Percentiles rank a stretch among this genome's conserved stretches.
Evolutionary conservation across 1,140 invertebrate species (phyloP).

Genomic region (Lepidotrigona ventralis): DNA sequence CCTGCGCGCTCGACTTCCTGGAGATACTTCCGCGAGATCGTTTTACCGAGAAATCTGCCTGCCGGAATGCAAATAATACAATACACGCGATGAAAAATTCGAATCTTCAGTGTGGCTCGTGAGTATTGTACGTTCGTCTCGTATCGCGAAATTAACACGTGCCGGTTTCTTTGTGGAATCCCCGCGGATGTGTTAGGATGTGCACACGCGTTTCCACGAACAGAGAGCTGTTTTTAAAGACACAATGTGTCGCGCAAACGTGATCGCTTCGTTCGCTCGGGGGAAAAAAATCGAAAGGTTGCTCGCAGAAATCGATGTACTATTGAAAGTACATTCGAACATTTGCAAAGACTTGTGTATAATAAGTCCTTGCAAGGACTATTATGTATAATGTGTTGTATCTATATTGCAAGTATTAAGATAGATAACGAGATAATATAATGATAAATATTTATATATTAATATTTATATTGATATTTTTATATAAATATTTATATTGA

Average conservation of each 20-base stretch:
- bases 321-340: too few relatives aligned
- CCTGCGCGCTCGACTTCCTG: slow-evolving; percentile 30
- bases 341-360: too few relatives aligned
- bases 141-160: slow-evolving; percentile 18
- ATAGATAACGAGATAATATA: too few relatives aligned
- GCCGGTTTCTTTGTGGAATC: background rate
- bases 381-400: too few relatives aligned
- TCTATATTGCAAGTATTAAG: too few relatives aligned
- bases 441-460: too few relatives aligned
- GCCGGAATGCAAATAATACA: slow-evolving; percentile 34
- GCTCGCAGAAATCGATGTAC: too few relatives aligned
- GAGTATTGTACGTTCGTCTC: background rate
- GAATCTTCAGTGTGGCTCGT: background rate
- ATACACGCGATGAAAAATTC: background rate
- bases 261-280: background rate
- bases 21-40: slow-evolving; percentile 20
- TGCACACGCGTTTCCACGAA: background rate
- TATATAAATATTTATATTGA: too few relatives aligned
- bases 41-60: slow-evolving; percentile 41
- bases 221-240: background rate
- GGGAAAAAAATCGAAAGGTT: background rate
- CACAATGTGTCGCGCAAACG: background rate
- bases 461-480: too few relatives aligned
- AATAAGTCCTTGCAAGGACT: too few relatives aligned
- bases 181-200: background rate